Conservation (phyloP, 2,797 vertebrate genomes). For the Amblyraja radiata region DNA sequence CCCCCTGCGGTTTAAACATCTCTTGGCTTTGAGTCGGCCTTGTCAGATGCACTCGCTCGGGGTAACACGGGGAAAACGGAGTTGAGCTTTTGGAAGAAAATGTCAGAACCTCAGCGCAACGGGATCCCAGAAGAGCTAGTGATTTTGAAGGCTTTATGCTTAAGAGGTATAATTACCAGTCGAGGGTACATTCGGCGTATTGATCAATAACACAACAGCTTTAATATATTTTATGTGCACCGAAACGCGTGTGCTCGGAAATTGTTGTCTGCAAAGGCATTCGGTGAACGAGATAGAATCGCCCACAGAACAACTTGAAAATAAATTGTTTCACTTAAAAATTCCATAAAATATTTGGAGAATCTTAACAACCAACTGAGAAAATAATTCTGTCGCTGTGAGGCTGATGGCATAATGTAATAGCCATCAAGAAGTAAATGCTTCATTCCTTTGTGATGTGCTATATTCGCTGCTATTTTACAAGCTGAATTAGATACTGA, state of each 20-base stretch:
- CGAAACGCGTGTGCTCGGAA: background rate
- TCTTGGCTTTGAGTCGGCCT: background rate
- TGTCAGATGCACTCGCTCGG: background rate
- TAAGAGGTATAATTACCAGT: background rate
- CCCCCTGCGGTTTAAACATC: conserved; percentile 4
- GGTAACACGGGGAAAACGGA: background rate
- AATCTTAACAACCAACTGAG: conserved; percentile 76
- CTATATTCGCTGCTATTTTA: background rate
- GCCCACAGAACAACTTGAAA: background rate
- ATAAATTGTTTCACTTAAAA: background rate
- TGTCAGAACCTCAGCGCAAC: background rate
- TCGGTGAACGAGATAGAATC: background rate
- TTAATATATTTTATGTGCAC: conserved; percentile 24
- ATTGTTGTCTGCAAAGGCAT: background rate
- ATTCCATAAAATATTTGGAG: conserved; percentile 72
- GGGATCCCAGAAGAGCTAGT: background rate
- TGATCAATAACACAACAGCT: conserved; percentile 1
- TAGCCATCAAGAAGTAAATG: conserved; percentile 74
- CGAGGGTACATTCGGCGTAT: background rate
- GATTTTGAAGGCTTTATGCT: background rate
- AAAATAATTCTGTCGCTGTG: conserved; percentile 80
- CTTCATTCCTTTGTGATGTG: background rate
- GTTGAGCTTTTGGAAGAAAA: background rate
- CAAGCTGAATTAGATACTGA: background rate
- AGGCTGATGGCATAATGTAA: conserved; percentile 78